phyloP scores from a whole-genome alignment of 2,113 vertebrate species.

The Vulpes vulpes region DNA sequence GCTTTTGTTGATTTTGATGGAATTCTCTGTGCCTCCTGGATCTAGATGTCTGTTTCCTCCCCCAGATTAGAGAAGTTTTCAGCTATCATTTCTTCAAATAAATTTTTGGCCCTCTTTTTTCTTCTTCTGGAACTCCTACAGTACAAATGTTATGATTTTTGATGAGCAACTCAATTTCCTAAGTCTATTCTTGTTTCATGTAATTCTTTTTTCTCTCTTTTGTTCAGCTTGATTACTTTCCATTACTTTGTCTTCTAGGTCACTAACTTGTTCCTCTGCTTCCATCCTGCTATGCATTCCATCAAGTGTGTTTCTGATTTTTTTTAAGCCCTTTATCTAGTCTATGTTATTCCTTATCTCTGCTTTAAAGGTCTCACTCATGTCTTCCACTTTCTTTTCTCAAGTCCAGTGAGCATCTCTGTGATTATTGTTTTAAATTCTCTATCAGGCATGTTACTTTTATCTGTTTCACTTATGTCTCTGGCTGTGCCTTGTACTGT shows the following conservation, averaged over 20 bases:
- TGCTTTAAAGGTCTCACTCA: neutral
- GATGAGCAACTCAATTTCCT: neutral
- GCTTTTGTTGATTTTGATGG: neutral
- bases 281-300: neutral
- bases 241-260: neutral
- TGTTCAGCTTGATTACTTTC: neutral
- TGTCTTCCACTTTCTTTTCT: neutral
- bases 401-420: neutral
- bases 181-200: neutral
- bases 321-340: neutral
- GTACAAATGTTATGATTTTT: neutral
- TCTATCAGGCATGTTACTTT: neutral
- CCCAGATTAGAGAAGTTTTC: neutral
- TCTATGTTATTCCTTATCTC: neutral
- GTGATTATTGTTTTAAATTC: neutral
- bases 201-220: neutral
- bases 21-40: neutral
- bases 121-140: neutral
- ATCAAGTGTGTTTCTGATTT: neutral
- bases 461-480: neutral
- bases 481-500: neutral
- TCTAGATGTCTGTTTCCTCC: neutral
- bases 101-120: neutral
- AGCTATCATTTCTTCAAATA: neutral
- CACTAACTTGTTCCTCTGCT: neutral